These are phyloP conservation scores for Spialia ferax DNA, from an alignment of 2,888 invertebrate genomes.

Conservation along the genomic window DNA sequence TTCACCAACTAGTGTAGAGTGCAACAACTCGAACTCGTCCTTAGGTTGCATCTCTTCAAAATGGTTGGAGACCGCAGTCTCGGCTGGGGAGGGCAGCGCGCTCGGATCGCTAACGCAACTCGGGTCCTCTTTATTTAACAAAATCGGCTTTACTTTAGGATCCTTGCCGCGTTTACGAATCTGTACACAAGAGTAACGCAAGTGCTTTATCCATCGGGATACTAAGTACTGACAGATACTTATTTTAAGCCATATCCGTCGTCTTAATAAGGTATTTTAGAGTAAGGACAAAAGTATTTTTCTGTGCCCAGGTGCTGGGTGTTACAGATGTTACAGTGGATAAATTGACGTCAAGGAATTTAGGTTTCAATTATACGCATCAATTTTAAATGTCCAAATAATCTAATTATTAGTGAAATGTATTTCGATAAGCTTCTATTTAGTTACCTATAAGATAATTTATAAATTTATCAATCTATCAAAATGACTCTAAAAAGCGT, in stretches of 20 bases:
- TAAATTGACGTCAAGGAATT: not conserved
- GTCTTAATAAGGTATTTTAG: too few relatives aligned
- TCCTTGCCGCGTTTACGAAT: slow-evolving; percentile 90
- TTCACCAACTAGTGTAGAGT: slow-evolving; percentile 70
- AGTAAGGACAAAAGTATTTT: too few relatives aligned
- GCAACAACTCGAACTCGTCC: slow-evolving; percentile 89
- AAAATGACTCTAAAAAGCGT: not conserved
- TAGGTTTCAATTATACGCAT: not conserved
- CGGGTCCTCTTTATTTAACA: slow-evolving; percentile 91
- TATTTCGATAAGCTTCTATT: not conserved
- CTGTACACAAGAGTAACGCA: slow-evolving; percentile 65
- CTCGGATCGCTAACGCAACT: slow-evolving; percentile 84
- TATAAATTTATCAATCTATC: not conserved
- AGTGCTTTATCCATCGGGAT: slow-evolving; percentile 26
- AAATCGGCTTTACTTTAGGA: slow-evolving; percentile 91
- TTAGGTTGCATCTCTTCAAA: slow-evolving; percentile 93
- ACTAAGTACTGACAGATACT: not conserved
- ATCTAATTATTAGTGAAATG: slow-evolving; percentile 1
- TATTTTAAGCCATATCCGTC: not conserved
- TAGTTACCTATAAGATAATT: not conserved
- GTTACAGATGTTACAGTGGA: too few relatives aligned
- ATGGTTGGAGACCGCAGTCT: slow-evolving; percentile 85
- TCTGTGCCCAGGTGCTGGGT: too few relatives aligned
- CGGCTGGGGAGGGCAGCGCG: slow-evolving; percentile 72
- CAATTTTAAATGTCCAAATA: not conserved